Percentiles rank a stretch among this genome's conserved stretches.
Conservation (phyloP, 2,888 invertebrate species). For the Dorcus hopei region DNA sequence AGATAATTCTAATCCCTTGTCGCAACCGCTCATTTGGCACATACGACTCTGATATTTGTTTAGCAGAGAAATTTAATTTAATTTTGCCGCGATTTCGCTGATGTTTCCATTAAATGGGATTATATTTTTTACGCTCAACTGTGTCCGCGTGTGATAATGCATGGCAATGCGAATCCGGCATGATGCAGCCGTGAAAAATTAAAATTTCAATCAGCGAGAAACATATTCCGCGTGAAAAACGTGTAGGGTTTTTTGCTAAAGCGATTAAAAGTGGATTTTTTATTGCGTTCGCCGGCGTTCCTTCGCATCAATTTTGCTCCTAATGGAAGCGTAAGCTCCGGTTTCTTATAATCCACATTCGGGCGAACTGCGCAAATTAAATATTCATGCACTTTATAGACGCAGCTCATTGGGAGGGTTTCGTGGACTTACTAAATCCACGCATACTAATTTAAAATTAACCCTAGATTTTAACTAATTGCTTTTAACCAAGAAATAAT, state of each 20-base stretch:
- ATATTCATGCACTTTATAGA: slow-evolving; percentile 13
- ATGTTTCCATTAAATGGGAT: not conserved
- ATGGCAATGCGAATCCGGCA: no score
- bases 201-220: no score
- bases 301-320: slow-evolving; percentile 16
- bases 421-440: not conserved
- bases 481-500: no score
- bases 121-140: not conserved
- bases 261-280: no score
- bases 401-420: not conserved
- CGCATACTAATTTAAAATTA: no score
- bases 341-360: not conserved
- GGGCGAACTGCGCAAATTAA: slow-evolving; percentile 12
- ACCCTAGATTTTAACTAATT: no score
- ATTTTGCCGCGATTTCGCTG: not conserved
- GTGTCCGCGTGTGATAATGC: no score
- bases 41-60: slow-evolving; percentile 2
- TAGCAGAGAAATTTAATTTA: slow-evolving; percentile 1
- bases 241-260: no score
- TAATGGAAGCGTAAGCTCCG: slow-evolving; percentile 15
- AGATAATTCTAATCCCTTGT: slow-evolving; percentile 8
- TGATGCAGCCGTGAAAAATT: no score
- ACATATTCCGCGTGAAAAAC: no score
- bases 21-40: slow-evolving; percentile 7
- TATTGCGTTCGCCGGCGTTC: not conserved